A percentile compares a stretch with the other conserved stretches of the same genome.
Evolutionary conservation across 1,140 invertebrate species (phyloP).

Genomic region (Bombus affinis): DNA sequence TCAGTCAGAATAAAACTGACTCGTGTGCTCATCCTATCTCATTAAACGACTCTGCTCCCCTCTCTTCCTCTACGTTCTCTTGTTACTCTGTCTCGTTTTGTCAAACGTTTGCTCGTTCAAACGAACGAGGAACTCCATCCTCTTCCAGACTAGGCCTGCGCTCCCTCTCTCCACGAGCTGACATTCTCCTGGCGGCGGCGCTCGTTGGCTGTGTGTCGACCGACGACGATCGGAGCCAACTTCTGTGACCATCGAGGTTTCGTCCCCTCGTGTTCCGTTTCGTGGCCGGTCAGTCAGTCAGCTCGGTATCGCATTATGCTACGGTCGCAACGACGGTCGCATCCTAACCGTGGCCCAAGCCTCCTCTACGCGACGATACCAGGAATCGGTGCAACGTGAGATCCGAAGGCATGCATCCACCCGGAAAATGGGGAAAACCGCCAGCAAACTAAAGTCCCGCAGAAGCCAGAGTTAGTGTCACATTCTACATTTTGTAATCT

Average conservation of each 20-base stretch:
- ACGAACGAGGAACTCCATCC: constrained; percentile 1
- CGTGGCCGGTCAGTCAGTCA: constrained; percentile 56
- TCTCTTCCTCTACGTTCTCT: neutral
- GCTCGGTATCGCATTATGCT: constrained; percentile 70
- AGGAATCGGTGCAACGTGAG: constrained; percentile 41
- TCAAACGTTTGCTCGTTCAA: neutral
- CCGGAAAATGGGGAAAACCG: constrained; percentile 76
- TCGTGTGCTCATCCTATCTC: constrained; percentile 3
- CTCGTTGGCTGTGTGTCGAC: constrained; percentile 15
- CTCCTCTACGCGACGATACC: constrained; percentile 7
- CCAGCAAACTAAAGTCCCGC: constrained; percentile 76
- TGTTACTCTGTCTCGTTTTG: neutral
- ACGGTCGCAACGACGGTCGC: constrained; percentile 53
- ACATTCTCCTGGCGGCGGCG: constrained; percentile 49
- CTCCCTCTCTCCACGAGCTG: constrained; percentile 18
- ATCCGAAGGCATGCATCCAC: constrained; percentile 47
- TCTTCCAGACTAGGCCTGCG: neutral
- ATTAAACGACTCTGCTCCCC: neutral
- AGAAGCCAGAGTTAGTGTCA: constrained; percentile 78
- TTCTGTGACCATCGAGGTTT: constrained; percentile 42
- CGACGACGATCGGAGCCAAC: constrained; percentile 27
- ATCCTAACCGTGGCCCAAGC: constrained; percentile 3
- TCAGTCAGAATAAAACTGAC: constrained; percentile 11
- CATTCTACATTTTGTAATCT: neutral
- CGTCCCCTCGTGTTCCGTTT: constrained; percentile 49